Percentiles rank a stretch among this genome's conserved stretches.
Conservation (phyloP, 1,140 invertebrate species). For the Trinorchestia longiramus region DNA sequence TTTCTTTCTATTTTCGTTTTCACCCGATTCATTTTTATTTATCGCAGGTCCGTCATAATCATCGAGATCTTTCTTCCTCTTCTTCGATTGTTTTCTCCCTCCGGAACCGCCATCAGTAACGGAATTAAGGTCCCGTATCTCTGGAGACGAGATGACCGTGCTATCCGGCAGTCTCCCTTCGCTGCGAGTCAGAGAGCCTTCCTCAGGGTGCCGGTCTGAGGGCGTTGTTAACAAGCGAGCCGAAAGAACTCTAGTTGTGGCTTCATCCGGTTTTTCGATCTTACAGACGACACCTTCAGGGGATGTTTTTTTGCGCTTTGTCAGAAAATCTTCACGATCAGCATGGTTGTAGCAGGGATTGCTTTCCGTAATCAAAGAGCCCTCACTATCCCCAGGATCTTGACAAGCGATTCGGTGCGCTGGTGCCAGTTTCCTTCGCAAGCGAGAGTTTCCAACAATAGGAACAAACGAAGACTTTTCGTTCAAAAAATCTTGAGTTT, state of each 20-base stretch:
- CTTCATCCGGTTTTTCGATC: neutral
- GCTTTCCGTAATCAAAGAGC: neutral
- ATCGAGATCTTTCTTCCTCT: neutral
- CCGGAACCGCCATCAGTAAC: neutral
- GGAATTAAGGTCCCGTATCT: neutral
- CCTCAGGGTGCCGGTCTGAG: neutral
- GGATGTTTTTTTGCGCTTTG: neutral
- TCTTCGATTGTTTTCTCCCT: neutral
- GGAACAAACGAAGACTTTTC: neutral
- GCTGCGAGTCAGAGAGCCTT: neutral
- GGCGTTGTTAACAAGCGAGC: neutral
- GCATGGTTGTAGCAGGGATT: neutral
- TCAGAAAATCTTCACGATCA: neutral
- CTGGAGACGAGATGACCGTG: neutral
- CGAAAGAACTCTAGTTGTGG: neutral
- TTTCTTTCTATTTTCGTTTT: neutral
- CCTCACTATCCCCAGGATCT: neutral
- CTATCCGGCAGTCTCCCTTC: neutral
- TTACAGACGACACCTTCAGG: neutral
- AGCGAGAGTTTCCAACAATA: neutral
- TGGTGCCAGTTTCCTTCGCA: neutral
- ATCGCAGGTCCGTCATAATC: neutral
- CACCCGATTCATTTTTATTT: neutral
- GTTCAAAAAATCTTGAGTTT: neutral
- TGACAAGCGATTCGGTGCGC: neutral